Conservation (phyloP, 2,888 invertebrate genomes). For the Teleogryllus oceanicus region DNA sequence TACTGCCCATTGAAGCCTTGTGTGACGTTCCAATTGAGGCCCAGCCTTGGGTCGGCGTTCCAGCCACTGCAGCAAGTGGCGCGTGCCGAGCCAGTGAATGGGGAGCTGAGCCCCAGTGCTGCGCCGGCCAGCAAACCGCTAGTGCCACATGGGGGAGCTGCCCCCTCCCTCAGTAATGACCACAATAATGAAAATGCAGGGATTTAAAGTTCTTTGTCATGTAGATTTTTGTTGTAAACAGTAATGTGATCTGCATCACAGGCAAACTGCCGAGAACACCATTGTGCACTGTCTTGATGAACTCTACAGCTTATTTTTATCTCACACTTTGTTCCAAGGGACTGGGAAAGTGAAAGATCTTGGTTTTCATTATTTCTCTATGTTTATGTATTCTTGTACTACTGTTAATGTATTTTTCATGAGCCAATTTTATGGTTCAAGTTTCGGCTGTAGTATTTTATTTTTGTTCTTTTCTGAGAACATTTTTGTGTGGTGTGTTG, state of each 20-base stretch:
- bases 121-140: constrained; percentile 21
- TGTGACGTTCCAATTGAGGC: constrained; percentile 70
- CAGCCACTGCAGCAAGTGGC: constrained; percentile 60
- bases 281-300: constrained; percentile 18
- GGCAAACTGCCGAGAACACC: constrained; percentile 7
- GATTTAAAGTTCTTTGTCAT: constrained; percentile 27
- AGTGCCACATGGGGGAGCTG: constrained; percentile 22
- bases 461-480: too few relatives aligned
- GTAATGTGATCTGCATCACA: constrained; percentile 6
- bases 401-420: neutral
- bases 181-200: constrained; percentile 29
- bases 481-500: too few relatives aligned
- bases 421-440: neutral
- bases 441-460: neutral
- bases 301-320: neutral
- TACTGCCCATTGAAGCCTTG: constrained; percentile 58
- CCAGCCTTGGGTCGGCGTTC: constrained; percentile 77
- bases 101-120: constrained; percentile 29
- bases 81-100: constrained; percentile 38
- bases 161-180: constrained; percentile 25
- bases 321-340: neutral
- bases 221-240: constrained; percentile 22
- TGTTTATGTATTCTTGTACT: neutral
- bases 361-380: constrained; percentile 6
- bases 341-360: neutral